Conservation (phyloP, 2,888 invertebrate species). For the Ornithoptera priamus region DNA sequence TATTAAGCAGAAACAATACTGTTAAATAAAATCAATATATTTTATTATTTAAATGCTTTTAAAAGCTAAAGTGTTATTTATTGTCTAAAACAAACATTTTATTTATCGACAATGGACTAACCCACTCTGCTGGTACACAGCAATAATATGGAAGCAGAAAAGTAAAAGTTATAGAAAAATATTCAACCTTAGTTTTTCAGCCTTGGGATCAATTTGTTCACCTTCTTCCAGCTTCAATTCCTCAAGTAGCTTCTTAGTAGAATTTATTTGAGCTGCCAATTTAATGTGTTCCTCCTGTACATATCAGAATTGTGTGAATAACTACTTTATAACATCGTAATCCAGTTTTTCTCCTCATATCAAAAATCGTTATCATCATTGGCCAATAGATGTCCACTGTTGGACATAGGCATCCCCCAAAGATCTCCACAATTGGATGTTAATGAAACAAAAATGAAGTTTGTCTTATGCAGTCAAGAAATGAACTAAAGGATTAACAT, state of each 20-base stretch:
- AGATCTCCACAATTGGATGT: no score
- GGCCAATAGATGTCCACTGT: no score
- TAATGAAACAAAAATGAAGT: no score
- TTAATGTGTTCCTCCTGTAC: slow-evolving; percentile 70
- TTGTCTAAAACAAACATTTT: no score
- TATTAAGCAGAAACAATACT: no score
- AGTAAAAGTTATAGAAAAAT: not conserved
- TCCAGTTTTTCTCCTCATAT: not conserved
- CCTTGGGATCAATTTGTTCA: slow-evolving; percentile 70
- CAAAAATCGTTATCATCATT: not conserved
- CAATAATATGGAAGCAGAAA: not conserved
- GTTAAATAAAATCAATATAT: no score
- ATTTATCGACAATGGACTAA: no score
- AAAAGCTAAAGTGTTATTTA: no score
- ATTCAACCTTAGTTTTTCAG: slow-evolving; percentile 73
- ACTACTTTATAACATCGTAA: not conserved
- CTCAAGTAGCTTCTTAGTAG: slow-evolving; percentile 73
- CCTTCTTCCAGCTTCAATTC: slow-evolving; percentile 75
- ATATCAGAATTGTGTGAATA: not conserved
- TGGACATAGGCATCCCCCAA: no score
- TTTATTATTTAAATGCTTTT: no score
- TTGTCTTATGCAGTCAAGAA: no score
- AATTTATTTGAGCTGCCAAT: slow-evolving; percentile 68
- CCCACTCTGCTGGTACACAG: not conserved
- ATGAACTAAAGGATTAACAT: no score